Conservation (phyloP, 2,888 invertebrate genomes). For the Drosophila rubida region DNA sequence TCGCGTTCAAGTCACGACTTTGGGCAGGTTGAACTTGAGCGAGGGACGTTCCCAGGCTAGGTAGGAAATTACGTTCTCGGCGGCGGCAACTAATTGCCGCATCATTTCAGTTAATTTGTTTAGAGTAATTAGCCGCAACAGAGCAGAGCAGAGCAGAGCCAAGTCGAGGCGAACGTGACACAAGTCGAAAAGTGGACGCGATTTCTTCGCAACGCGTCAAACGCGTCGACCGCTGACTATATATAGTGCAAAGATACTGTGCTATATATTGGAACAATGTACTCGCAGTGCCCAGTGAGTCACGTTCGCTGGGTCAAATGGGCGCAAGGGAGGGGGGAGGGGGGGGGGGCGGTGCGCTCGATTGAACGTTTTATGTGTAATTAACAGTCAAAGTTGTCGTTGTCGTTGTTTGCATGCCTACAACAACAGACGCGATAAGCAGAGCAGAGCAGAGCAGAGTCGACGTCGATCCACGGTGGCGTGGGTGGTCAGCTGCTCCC, state of each 20-base stretch:
- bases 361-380: constrained; percentile 57
- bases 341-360: constrained; percentile 37
- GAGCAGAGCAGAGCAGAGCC: neutral
- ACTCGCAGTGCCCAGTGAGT: constrained; percentile 42
- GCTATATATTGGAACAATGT: constrained; percentile 16
- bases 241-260: neutral
- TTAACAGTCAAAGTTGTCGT: constrained; percentile 39
- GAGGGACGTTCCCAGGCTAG: constrained; percentile 8
- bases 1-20: neutral
- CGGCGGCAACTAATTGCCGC: constrained; percentile 49
- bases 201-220: constrained; percentile 5
- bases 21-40: constrained; percentile 23
- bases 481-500: constrained; percentile 41
- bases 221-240: constrained; percentile 1
- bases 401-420: constrained; percentile 22
- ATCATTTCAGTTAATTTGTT: constrained; percentile 55
- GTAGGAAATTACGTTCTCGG: constrained; percentile 15
- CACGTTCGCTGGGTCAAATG: constrained; percentile 31
- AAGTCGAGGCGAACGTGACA: constrained; percentile 48
- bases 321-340: neutral
- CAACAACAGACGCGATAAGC: constrained; percentile 42
- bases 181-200: constrained; percentile 28
- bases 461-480: constrained; percentile 9
- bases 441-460: constrained; percentile 6
- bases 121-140: constrained; percentile 55